These are phyloP conservation scores for Clitarchus hookeri DNA, from an alignment of 2,888 invertebrate species.

Conservation along the genomic window DNA sequence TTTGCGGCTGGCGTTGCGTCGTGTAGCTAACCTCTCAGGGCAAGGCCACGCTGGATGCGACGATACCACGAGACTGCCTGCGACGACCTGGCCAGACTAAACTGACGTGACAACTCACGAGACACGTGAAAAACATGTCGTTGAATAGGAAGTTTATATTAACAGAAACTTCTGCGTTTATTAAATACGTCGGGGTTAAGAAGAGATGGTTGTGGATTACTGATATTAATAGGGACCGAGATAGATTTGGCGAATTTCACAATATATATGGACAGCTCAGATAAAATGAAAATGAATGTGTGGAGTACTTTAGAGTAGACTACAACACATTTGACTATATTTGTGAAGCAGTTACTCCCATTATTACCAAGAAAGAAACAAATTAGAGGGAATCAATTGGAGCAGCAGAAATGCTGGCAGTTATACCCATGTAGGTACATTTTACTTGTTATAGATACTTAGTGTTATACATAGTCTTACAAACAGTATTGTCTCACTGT, in stretches of 20 bases:
- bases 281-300: neutral
- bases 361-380: neutral
- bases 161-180: neutral
- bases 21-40: neutral
- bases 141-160: neutral
- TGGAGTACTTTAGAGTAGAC: neutral
- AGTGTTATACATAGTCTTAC: neutral
- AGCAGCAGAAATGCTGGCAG: neutral
- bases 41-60: neutral
- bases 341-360: neutral
- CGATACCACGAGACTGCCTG: neutral
- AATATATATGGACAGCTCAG: neutral
- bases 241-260: neutral
- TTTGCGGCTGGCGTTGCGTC: no score
- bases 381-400: no score
- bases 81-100: neutral
- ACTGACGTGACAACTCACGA: neutral
- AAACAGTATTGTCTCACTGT: no score
- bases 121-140: neutral
- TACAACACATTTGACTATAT: neutral
- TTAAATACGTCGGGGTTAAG: neutral
- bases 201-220: neutral
- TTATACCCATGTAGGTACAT: neutral
- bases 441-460: neutral
- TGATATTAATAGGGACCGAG: neutral